phyloP scores from a whole-genome alignment of 92 coral and sea anemone species.

The Paragorgia papillata region DNA sequence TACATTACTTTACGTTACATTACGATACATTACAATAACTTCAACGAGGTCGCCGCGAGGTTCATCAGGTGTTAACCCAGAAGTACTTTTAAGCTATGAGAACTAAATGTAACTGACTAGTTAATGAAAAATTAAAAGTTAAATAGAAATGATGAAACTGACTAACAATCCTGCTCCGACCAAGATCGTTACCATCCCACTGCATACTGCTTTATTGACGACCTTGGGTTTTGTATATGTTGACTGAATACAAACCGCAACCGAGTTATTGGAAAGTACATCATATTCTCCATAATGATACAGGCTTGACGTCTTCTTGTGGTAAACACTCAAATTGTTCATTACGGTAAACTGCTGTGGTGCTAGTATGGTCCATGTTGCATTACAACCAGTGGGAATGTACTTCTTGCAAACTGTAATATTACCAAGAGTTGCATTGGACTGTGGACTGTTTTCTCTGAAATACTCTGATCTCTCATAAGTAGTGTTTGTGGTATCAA shows the following conservation, averaged over 20 bases:
- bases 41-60: slow-evolving; percentile 16
- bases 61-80: slow-evolving; percentile 53
- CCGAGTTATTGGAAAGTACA: slow-evolving; percentile 3
- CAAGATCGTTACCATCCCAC: slow-evolving; percentile 34
- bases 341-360: background rate
- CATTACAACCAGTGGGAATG: slow-evolving; percentile 44
- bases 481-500: slow-evolving; percentile 13
- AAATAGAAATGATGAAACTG: slow-evolving; percentile 21
- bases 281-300: slow-evolving; percentile 35
- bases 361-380: background rate
- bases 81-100: slow-evolving; percentile 34
- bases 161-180: slow-evolving; percentile 40
- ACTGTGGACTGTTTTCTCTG: slow-evolving; percentile 5
- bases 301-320: background rate
- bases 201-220: slow-evolving; percentile 12
- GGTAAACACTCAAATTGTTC: slow-evolving; percentile 23
- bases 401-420: slow-evolving; percentile 41
- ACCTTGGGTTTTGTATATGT: background rate
- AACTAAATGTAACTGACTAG: slow-evolving; percentile 40
- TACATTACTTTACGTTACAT: too few species aligned
- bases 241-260: slow-evolving; percentile 20
- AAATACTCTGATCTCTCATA: slow-evolving; percentile 24
- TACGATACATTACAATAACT: too few species aligned
- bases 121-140: slow-evolving; percentile 15
- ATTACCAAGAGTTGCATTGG: slow-evolving; percentile 2